phyloP scores from a whole-genome alignment of 2,797 vertebrate genomes.

The Esox lucius region DNA sequence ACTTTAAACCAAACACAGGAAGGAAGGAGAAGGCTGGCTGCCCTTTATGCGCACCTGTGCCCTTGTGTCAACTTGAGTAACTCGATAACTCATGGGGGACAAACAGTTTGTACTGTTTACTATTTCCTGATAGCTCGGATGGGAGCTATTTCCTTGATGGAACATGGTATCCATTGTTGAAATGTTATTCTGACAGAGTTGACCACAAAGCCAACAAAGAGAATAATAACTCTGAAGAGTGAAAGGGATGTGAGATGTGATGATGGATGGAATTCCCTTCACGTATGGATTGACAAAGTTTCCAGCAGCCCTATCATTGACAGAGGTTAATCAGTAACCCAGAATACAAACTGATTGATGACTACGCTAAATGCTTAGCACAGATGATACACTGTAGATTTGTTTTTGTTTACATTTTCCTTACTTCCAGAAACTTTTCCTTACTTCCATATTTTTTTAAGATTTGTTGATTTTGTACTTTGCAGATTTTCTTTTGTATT shows the following conservation, averaged over 20 bases:
- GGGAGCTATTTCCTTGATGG: neutral
- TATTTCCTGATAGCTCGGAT: neutral
- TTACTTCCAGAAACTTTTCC: too few species aligned
- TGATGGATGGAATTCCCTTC: too few species aligned
- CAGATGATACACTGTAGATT: neutral
- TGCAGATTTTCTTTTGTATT: too few species aligned
- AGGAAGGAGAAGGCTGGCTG: neutral
- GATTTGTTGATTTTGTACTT: too few species aligned
- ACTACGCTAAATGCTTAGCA: neutral
- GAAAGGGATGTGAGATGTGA: neutral
- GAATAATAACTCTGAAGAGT: neutral
- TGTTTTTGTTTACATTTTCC: too few species aligned
- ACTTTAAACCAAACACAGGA: neutral
- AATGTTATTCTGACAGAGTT: neutral
- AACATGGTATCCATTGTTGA: neutral
- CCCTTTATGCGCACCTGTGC: neutral
- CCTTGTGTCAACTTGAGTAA: neutral
- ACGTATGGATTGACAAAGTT: neutral
- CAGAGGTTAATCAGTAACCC: neutral
- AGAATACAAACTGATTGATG: neutral
- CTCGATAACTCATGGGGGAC: neutral
- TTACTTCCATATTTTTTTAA: too few species aligned
- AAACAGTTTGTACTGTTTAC: neutral
- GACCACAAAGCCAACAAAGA: neutral
- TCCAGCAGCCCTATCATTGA: too few species aligned